phyloP scores from a whole-genome alignment of 2,113 vertebrate species.

The Aegotheles bennettii region DNA sequence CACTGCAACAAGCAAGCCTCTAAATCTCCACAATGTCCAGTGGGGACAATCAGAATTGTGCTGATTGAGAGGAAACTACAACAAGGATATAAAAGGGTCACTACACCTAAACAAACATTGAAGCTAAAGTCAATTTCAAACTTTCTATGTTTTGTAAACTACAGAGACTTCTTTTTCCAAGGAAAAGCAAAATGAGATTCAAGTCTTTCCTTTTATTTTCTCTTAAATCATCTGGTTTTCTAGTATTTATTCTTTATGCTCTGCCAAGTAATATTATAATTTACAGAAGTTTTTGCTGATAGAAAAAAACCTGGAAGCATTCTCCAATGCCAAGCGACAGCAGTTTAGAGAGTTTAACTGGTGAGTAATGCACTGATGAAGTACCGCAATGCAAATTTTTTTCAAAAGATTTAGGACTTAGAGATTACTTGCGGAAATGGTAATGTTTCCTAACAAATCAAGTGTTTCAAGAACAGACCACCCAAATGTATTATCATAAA shows the following conservation, averaged over 20 bases:
- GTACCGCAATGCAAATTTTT: conserved; percentile 66
- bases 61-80: conserved; percentile 23
- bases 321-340: conserved; percentile 58
- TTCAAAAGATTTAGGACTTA: conserved; percentile 74
- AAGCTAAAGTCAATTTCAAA: conserved; percentile 5
- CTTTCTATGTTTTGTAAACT: conserved; percentile 23
- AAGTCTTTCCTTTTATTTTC: background rate
- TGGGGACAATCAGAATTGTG: conserved; percentile 33
- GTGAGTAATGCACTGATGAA: conserved; percentile 71
- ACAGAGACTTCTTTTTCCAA: background rate
- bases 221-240: conserved; percentile 29
- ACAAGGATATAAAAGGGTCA: conserved; percentile 27
- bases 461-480: conserved; percentile 73
- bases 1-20: conserved; percentile 19
- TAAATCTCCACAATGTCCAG: background rate
- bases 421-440: conserved; percentile 71
- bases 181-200: conserved; percentile 32
- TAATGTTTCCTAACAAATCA: conserved; percentile 77
- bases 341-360: conserved; percentile 67
- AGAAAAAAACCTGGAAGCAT: conserved; percentile 66
- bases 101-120: conserved; percentile 51
- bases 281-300: conserved; percentile 33
- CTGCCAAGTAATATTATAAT: conserved; percentile 36
- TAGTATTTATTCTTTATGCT: conserved; percentile 3
- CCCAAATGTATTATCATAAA: conserved; percentile 75